Evolutionary conservation across 1,140 invertebrate species (phyloP).

Genomic region (Listronotus oregonensis): DNA sequence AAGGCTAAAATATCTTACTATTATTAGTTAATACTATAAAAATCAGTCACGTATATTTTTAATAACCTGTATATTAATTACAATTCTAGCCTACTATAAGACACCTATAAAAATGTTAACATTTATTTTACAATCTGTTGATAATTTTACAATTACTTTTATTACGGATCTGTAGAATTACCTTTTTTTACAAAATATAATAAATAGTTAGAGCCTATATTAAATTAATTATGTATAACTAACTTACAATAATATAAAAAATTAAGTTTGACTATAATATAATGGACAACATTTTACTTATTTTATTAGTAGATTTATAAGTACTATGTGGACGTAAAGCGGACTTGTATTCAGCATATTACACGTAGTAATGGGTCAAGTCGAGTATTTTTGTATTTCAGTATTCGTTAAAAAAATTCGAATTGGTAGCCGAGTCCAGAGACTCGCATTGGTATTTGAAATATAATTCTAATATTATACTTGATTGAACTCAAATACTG

Average conservation of each 20-base stretch:
- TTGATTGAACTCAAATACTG: too few relatives aligned
- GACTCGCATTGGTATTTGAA: too few relatives aligned
- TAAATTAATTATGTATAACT: background rate
- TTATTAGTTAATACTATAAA: conserved; percentile 39
- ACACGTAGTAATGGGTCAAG: too few relatives aligned
- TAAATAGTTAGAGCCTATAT: conserved; percentile 40
- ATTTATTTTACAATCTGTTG: conserved; percentile 49
- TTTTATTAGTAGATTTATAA: conserved; percentile 8
- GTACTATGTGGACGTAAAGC: conserved; percentile 24
- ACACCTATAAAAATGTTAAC: conserved; percentile 52
- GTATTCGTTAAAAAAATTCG: too few relatives aligned
- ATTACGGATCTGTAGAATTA: conserved; percentile 29
- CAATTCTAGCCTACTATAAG: conserved; percentile 46
- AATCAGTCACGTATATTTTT: conserved; percentile 46
- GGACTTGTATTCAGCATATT: background rate
- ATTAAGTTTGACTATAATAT: background rate
- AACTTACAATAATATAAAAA: background rate
- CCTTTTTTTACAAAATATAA: conserved; percentile 44
- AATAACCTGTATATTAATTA: conserved; percentile 43
- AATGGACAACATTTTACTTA: background rate
- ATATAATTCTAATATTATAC: too few relatives aligned
- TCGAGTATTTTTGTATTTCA: too few relatives aligned
- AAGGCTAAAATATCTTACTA: conserved; percentile 45
- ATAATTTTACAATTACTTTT: conserved; percentile 13
- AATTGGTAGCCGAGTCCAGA: too few relatives aligned